Conservation (phyloP, 2,113 vertebrate genomes). For the Micronycteris hirsuta region DNA sequence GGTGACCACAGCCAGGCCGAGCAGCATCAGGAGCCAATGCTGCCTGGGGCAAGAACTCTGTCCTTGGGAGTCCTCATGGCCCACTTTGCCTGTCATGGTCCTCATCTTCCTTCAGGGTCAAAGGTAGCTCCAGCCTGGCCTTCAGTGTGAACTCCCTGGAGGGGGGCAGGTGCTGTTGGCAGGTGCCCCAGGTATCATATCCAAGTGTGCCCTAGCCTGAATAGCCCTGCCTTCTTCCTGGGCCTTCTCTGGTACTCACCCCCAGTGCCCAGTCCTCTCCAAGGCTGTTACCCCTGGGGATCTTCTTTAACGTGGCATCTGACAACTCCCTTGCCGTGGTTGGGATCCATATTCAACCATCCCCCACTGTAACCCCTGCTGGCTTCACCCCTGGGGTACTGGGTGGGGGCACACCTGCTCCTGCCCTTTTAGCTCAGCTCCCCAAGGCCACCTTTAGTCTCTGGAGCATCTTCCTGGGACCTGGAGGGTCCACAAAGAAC, state of each 20-base stretch:
- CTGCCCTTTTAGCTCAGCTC: not conserved
- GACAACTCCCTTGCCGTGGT: not conserved
- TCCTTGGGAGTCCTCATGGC: not conserved
- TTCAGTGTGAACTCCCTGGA: not conserved
- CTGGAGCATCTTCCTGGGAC: not conserved
- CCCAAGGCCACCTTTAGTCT: not conserved
- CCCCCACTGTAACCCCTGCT: not conserved
- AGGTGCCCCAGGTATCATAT: fast-evolving
- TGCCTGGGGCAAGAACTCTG: not conserved
- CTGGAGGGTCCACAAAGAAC: not conserved
- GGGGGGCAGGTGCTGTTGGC: fast-evolving
- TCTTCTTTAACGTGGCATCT: not conserved
- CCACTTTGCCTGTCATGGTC: fast-evolving
- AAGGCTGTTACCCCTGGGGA: not conserved
- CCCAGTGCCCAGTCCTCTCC: fast-evolving
- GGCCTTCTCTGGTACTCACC: not conserved
- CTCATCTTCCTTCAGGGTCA: not conserved
- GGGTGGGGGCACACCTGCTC: not conserved
- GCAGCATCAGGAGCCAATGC: not conserved
- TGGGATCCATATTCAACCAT: not conserved
- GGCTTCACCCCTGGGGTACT: not conserved
- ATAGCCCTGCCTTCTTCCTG: not conserved
- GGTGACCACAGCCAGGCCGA: fast-evolving
- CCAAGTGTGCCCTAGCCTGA: fast-evolving
- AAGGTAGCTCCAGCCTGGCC: not conserved